phyloP scores from a whole-genome alignment of 2,113 vertebrate genomes.

The Daboia siamensis region DNA sequence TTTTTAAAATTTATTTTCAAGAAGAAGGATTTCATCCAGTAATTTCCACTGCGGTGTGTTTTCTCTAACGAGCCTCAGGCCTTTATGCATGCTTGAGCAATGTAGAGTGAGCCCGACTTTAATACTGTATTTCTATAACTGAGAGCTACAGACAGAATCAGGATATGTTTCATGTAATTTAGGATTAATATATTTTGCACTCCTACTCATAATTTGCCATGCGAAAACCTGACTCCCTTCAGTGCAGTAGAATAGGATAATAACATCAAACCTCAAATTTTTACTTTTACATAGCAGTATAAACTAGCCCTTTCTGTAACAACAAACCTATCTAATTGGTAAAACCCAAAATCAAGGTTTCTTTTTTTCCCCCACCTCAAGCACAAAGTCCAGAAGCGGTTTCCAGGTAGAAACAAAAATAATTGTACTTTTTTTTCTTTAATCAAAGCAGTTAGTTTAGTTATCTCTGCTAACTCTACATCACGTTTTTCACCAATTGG shows the following conservation, averaged over 20 bases:
- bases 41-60: constrained; percentile 21
- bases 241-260: not conserved
- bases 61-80: not conserved
- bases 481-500: not conserved
- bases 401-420: not conserved
- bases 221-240: not conserved
- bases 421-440: too few species aligned
- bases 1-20: not conserved
- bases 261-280: not conserved
- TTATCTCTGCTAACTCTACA: not conserved
- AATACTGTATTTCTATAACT: not conserved
- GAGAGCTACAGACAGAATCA: not conserved
- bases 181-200: not conserved
- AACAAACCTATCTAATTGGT: not conserved
- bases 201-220: not conserved
- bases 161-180: not conserved
- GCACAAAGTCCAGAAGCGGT: not conserved
- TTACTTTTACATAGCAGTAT: not conserved
- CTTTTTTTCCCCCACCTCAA: not conserved
- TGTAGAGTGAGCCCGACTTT: not conserved
- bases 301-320: not conserved
- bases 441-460: too few species aligned
- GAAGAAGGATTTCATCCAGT: constrained; percentile 54
- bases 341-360: too few species aligned
- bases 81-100: constrained; percentile 44